phyloP scores from a whole-genome alignment of 1,140 invertebrate species.

The Lepidurus apus region DNA sequence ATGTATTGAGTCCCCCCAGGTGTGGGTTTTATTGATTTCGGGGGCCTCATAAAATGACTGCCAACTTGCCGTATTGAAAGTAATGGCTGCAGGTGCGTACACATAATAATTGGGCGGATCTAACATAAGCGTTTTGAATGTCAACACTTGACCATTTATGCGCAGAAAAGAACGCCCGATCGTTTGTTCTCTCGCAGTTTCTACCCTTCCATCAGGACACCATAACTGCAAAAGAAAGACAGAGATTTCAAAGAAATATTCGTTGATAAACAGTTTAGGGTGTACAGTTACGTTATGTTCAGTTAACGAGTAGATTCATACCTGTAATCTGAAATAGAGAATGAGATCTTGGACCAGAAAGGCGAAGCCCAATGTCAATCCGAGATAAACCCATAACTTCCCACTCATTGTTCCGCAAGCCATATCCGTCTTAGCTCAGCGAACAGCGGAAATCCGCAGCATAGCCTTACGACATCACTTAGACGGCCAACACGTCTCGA shows the following conservation, averaged over 20 bases:
- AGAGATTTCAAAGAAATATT: too few relatives aligned
- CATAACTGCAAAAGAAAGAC: background rate
- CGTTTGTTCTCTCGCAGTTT: background rate
- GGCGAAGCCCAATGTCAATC: background rate
- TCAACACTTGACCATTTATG: background rate
- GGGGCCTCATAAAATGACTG: background rate
- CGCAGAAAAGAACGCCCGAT: background rate
- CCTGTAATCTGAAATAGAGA: background rate
- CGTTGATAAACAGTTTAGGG: too few relatives aligned
- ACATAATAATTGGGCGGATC: slow-evolving; percentile 5
- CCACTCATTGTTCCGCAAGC: background rate
- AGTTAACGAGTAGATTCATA: background rate
- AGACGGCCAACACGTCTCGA: background rate
- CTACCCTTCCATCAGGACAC: background rate
- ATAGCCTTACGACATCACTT: background rate
- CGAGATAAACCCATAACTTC: background rate
- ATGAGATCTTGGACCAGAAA: background rate
- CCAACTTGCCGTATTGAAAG: slow-evolving; percentile 1
- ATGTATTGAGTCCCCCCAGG: background rate
- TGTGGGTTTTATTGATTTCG: background rate
- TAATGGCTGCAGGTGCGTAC: background rate
- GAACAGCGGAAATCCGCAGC: background rate
- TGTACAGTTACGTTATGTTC: background rate
- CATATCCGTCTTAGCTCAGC: background rate
- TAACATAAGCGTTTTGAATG: background rate